Evolutionary conservation across 2,113 vertebrate genomes (phyloP).

Genomic region (Arothron firmamentum): DNA sequence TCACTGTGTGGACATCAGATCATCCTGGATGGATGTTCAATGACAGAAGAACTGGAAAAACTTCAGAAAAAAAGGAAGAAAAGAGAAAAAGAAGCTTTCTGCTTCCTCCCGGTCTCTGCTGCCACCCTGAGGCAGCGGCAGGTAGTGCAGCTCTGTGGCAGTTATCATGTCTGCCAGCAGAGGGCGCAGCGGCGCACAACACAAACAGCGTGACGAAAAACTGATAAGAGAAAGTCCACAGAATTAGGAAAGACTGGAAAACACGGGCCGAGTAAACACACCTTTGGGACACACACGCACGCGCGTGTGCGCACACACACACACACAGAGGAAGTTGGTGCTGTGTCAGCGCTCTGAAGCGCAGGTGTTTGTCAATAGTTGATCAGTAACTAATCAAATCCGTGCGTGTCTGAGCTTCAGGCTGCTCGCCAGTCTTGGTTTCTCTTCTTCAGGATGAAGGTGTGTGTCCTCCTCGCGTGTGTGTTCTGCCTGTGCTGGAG

Average conservation of each 20-base stretch:
- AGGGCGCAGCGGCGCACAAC: neutral
- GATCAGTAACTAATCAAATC: conserved; percentile 17
- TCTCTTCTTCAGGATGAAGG: conserved; percentile 39
- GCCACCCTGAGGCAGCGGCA: neutral
- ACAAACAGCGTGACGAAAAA: neutral
- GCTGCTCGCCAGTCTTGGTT: neutral
- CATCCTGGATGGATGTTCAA: too few species aligned
- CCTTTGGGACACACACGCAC: conserved; percentile 39
- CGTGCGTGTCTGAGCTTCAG: neutral
- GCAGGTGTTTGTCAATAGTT: neutral
- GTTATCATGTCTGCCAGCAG: too few species aligned
- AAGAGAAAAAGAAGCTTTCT: too few species aligned
- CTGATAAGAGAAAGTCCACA: conserved; percentile 7
- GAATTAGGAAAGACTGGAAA: conserved; percentile 45
- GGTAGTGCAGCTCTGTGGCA: too few species aligned
- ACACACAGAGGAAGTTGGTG: neutral
- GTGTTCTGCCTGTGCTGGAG: conserved; percentile 24
- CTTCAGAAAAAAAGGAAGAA: too few species aligned
- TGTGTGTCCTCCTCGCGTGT: conserved; percentile 39
- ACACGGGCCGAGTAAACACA: conserved; percentile 46
- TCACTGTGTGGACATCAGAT: too few species aligned
- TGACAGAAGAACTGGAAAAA: too few species aligned
- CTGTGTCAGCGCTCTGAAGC: neutral
- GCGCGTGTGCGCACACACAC: conserved; percentile 15
- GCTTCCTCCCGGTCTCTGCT: neutral